phyloP scores from a whole-genome alignment of 2,113 vertebrate species.

The Corythornis vintsioides region DNA sequence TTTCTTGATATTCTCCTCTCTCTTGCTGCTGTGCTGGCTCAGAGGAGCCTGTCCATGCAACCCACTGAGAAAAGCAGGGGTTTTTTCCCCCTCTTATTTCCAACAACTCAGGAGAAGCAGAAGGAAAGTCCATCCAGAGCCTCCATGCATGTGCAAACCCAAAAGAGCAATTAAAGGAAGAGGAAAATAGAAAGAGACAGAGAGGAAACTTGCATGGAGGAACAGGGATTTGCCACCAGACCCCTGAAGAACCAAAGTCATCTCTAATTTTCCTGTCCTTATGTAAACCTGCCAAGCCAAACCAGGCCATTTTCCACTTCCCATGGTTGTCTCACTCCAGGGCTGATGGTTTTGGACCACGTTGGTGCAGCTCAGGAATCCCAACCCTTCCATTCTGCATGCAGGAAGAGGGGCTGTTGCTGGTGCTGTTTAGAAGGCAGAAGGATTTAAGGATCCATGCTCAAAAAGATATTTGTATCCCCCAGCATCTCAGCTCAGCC shows the following conservation, averaged over 20 bases:
- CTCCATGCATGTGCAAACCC: not conserved
- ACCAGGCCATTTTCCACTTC: not conserved
- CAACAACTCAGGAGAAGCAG: not conserved
- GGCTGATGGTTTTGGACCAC: not conserved
- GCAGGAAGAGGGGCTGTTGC: not conserved
- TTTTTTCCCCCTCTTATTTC: not conserved
- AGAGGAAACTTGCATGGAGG: not conserved
- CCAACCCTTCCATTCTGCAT: not conserved
- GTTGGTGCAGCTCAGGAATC: not conserved
- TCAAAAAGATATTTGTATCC: not conserved
- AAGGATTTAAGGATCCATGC: not conserved
- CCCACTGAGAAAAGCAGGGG: not conserved
- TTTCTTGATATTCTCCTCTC: not conserved
- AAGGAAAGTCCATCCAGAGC: not conserved
- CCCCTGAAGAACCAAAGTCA: not conserved
- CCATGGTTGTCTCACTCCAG: not conserved
- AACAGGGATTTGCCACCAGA: not conserved
- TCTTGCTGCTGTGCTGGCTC: not conserved
- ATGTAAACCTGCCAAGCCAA: not conserved
- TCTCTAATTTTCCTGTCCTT: slow-evolving; percentile 23
- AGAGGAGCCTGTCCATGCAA: not conserved
- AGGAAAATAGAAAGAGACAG: not conserved
- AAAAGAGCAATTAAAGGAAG: not conserved
- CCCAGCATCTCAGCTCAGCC: not conserved
- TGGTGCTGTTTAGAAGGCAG: not conserved